phyloP scores from a whole-genome alignment of 1,140 invertebrate genomes.

The Solenopsis invicta region DNA sequence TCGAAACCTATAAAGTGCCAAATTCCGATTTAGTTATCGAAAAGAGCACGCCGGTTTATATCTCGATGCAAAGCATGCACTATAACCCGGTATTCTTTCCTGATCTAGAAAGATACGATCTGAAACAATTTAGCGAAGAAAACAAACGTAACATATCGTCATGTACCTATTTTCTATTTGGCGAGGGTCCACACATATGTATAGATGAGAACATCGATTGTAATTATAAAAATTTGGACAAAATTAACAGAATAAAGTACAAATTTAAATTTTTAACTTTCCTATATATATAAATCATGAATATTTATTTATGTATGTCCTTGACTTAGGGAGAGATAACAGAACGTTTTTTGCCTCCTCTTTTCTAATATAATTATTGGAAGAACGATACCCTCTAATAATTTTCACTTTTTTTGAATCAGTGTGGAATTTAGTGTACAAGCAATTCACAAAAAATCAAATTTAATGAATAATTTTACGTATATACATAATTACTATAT shows the following conservation, averaged over 20 bases:
- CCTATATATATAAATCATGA: neutral
- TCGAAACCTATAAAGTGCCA: conserved; percentile 85
- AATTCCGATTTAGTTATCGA: conserved; percentile 87
- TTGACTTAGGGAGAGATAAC: too few relatives aligned
- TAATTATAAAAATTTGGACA: neutral
- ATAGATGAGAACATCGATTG: conserved; percentile 82
- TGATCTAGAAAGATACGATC: conserved; percentile 91
- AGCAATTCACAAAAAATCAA: too few relatives aligned
- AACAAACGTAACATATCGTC: conserved; percentile 82
- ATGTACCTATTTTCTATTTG: conserved; percentile 88
- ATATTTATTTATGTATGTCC: neutral
- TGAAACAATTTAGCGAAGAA: conserved; percentile 90
- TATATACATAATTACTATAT: too few relatives aligned
- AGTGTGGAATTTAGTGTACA: too few relatives aligned
- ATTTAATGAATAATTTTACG: too few relatives aligned
- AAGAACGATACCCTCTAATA: too few relatives aligned
- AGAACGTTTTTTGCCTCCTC: too few relatives aligned
- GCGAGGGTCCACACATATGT: conserved; percentile 88
- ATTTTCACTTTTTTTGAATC: too few relatives aligned
- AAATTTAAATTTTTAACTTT: neutral
- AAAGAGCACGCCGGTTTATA: conserved; percentile 87
- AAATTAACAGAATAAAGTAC: neutral
- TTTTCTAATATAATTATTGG: too few relatives aligned
- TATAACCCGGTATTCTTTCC: conserved; percentile 90
- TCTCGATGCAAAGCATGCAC: conserved; percentile 88